Base-by-base conservation (phyloP, 37 sponge, comb jelly and placozoan genomes). In the Amphimedon queenslandica region DNA sequence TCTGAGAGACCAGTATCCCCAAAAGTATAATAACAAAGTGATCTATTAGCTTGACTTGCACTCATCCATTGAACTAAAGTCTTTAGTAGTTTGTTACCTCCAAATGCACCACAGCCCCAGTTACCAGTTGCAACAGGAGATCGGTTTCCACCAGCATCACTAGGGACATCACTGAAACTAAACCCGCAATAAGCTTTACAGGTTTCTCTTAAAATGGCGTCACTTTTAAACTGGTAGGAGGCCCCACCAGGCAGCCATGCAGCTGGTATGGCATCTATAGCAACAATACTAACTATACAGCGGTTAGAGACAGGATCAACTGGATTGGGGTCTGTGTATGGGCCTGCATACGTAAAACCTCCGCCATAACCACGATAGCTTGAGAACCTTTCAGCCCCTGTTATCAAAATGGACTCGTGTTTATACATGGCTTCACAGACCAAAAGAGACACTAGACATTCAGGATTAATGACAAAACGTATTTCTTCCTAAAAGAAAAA, bases 101-200 rank as follows among this genome's bases (percentile, higher is more conserved):
- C 91, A 77, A 90, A 90, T 13, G 72, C 75, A 20, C 91, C 91
- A 81, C 91, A 90, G 3, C 92, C 92, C 92, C 92, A 91, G 76
- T 91, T 91, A 3, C 92, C 92, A 21, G 83, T 82, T 16, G 92
- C 86, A 25, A 91, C 80, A 1, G 85, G 75, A 47, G 42, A 35
- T 1, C 53, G 30, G 37, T 66, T 58, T 21, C 21, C 28, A 24
- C 42, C 32, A 27, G 34, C 37, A 10, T 36, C 56, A 56, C 35
- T 57, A 0, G 41, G 28, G 1, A 68, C 27, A 38, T 74, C 82
- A 18, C 20, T 3, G 41, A 51, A 66, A 40, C 63, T 58, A 58
- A 90, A 90, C 1, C 82, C 91, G 56, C 74, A 77, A 36, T 56
- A 79, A 21, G 91, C 84, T 37, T 90, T 90, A 70, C 76, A 55